Evolutionary conservation across 2,113 vertebrate genomes (phyloP).

Genomic region (Paratilapia polleni): DNA sequence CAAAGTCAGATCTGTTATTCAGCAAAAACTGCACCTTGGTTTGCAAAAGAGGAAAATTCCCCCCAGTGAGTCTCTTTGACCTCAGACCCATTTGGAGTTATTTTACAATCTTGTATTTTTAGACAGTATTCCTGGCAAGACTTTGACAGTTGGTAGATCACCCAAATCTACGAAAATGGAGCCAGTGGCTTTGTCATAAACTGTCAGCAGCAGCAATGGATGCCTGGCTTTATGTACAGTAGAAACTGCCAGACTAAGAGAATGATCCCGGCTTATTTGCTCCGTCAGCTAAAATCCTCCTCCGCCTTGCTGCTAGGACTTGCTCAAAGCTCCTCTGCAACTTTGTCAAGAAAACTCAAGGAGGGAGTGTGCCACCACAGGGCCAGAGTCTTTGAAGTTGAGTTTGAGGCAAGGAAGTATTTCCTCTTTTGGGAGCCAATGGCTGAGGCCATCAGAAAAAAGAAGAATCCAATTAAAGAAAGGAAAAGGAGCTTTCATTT

Average conservation of each 20-base stretch:
- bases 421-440: conserved; percentile 26
- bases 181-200: conserved; percentile 27
- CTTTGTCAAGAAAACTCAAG: background rate
- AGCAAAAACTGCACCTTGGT: background rate
- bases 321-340: background rate
- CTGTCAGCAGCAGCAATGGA: conserved; percentile 4
- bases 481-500: background rate
- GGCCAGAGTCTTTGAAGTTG: conserved; percentile 38
- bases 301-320: background rate
- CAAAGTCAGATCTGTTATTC: background rate
- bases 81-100: background rate
- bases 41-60: background rate
- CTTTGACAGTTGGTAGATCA: conserved; percentile 18
- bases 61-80: background rate
- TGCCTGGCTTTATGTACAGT: conserved; percentile 2
- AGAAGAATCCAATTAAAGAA: conserved; percentile 62
- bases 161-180: conserved; percentile 15
- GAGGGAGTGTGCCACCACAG: background rate
- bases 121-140: conserved; percentile 1
- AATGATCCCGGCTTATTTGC: conserved; percentile 8
- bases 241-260: background rate
- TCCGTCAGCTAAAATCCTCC: conserved; percentile 35
- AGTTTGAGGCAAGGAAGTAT: conserved; percentile 23
- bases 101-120: conserved; percentile 14
- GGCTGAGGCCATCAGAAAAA: conserved; percentile 21